Base-by-base conservation (phyloP, 2,113 vertebrate species). In the Pelodiscus sinensis region DNA sequence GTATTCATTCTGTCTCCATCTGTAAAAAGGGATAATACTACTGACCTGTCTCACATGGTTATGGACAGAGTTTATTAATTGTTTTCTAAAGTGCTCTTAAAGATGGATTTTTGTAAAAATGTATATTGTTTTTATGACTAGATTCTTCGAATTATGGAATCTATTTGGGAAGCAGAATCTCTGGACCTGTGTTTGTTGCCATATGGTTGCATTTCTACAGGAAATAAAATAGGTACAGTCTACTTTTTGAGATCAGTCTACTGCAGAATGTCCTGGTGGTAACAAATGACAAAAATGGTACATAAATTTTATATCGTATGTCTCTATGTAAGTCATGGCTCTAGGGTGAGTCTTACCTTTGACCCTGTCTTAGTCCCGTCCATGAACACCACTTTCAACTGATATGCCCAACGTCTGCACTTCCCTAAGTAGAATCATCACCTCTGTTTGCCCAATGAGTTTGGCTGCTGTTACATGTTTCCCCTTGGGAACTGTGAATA, bases 101-200 rank as follows among this genome's bases (percentile, higher is more conserved):
- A 85, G 5, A 85, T 75, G 2, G 78, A 60, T 79, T 71, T 84
- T 1, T 78, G 71, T 2, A 24, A 1, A 0, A 3, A 25, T 93
- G 7, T 18, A 0, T 88, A 29, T 88, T 96, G 6, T 78, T 97
- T 96, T 96, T 87, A 89, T 85, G 24, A 54, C 78, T 95, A 99
- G 99, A 99, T 99, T 95, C 97, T 99, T 96, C 97, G 98, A 93
- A 99, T 99, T 95, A 99, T 99, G 99, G 99, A 99, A 96, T 99
- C 99, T 6, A 99, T 99, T 97, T 99, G 99, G 99, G 99, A 99
- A 97, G 98, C 98, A 1, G 99, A 99, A 93, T 99, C 99, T 4
- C 97, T 99, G 96, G 99, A 99, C 89, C 98, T 99, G 85, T 99
- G 98, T 82, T 98, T 99, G 92, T 89, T 99, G 79, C 99, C 99